Evolutionary conservation across 2,888 invertebrate species (phyloP), one percentile per base, ranked within the genome.

Genomic region (Ormyrus pomaceus): DNA sequence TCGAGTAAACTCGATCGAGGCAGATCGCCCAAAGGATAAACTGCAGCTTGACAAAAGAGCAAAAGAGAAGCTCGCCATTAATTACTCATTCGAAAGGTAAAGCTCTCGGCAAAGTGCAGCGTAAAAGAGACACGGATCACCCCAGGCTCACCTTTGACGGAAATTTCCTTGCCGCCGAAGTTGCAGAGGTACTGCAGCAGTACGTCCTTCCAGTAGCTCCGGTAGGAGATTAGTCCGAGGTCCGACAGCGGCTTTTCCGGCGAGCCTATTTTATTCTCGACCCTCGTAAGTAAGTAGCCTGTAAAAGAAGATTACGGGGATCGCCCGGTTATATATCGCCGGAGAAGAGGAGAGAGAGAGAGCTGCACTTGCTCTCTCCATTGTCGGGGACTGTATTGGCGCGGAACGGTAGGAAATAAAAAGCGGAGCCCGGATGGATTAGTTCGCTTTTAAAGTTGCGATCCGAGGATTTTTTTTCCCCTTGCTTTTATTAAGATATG

Each of bases 121-220:
- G 3, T 34, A 34, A 34, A 34, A 34, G 34, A 34, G 34, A 34
- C 2, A 10, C 34, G 46, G 11, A 45, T 11, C 6, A 5, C 3
- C 53, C 6, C 45, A 45, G 73, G 19, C 13, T 46, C 93, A 92
- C 97, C 97, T 91, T 98, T 96, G 85, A 99, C 97, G 87, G 96
- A 96, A 74, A 99, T 93, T 81, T 97, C 95, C 71, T 96, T 95
- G 74, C 97, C 98, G 11, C 96, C 95, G 77, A 96, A 95, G 77
- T 96, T 96, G 89, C 97, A 97, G 77, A 99, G 93, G 88, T 98
- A 96, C 87, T 96, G 96, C 77, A 99, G 92, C 6, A 99, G 92
- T 0, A 98, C 98, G 91, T 98, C 98, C 91, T 98, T 98, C 99
- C 99, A 99, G 92, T 99, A 99, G 69, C 98, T 98, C 50, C 99